Base-by-base conservation (phyloP, 2,888 invertebrate species). In the Subacronicta megacephala region DNA sequence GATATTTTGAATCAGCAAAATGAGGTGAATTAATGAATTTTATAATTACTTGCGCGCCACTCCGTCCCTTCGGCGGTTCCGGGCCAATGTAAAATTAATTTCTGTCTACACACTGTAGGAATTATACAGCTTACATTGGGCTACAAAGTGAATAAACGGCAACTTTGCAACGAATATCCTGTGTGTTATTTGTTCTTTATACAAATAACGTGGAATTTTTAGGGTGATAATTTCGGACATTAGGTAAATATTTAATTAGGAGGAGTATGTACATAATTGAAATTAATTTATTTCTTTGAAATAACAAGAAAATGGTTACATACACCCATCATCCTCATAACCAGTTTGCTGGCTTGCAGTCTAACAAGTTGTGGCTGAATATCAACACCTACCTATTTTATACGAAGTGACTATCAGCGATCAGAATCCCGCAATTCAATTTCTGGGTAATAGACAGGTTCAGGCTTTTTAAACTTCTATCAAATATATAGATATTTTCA, bases 41-140 rank as follows among this genome's bases (percentile, higher is more conserved):
- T 83, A 84, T 85, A 86, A 87, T 87, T 85, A 85, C 81, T 80
- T 72, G 80, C 67, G 67, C 66, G 72, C 61, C 59, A 61, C 59
- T 63, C 57, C 47, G 62, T 71, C 78, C 79, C 76, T 59, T 45
- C 59, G 80, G 78, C 64, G 57, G 67, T 78, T 61, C 75, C 72
- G 64, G 72, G 62, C 70, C 76, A 72, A 80, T 83, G 83, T 81
- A 80, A 86, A 84, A 87, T 87, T 85, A 86, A 88, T 87, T 86
- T 86, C 73, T 66, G 64, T 74, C 66, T 65, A 69, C 70, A 78
- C 71, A 63, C 56, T 49, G 63, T 17, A 46, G 58, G 56, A 58
- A 70, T 73, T 72, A 72, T 58, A 62, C 41, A 55, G 51, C 52
- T 73, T 52, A 66, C 51, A 68, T 62, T 42, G 41, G 60, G 58